Percentiles rank a stretch among this genome's conserved stretches.
Conservation (phyloP, 2,888 invertebrate species). For the Cosmia trapezina region DNA sequence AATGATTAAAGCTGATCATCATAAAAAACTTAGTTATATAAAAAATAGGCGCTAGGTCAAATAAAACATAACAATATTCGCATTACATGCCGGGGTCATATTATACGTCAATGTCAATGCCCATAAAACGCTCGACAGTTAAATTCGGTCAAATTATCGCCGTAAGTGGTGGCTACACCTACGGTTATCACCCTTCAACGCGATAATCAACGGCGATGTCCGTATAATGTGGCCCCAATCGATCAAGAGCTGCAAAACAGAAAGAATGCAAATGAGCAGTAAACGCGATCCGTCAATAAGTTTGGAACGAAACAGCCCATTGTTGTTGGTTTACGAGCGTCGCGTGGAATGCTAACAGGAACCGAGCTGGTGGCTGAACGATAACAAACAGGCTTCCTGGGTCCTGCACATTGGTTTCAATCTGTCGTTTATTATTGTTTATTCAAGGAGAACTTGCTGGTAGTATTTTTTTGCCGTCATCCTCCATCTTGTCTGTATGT, state of each 20-base stretch:
- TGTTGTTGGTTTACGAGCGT: constrained; percentile 79
- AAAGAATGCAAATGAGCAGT: constrained; percentile 64
- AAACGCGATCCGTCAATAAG: constrained; percentile 58
- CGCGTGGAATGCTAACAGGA: constrained; percentile 84
- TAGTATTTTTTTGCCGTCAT: neutral
- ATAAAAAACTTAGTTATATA: too few relatives aligned
- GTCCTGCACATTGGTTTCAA: constrained; percentile 53
- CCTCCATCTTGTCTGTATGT: too few relatives aligned
- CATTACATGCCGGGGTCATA: too few relatives aligned
- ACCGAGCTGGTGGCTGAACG: constrained; percentile 74
- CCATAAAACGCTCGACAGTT: too few relatives aligned
- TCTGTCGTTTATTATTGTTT: constrained; percentile 58
- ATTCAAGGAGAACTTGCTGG: constrained; percentile 10
- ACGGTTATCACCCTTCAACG: too few relatives aligned
- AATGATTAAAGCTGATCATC: too few relatives aligned
- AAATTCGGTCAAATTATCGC: too few relatives aligned
- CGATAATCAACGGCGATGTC: too few relatives aligned
- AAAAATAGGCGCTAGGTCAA: neutral
- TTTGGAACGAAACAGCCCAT: constrained; percentile 70
- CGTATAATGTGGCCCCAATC: too few relatives aligned
- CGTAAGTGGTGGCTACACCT: too few relatives aligned
- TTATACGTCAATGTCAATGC: too few relatives aligned
- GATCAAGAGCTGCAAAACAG: constrained; percentile 33
- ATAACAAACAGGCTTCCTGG: constrained; percentile 74
- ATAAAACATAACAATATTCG: constrained; percentile 2